Evolutionary conservation across 2,797 vertebrate species (phyloP).

Genomic region (Hippopotamyrus pictus): DNA sequence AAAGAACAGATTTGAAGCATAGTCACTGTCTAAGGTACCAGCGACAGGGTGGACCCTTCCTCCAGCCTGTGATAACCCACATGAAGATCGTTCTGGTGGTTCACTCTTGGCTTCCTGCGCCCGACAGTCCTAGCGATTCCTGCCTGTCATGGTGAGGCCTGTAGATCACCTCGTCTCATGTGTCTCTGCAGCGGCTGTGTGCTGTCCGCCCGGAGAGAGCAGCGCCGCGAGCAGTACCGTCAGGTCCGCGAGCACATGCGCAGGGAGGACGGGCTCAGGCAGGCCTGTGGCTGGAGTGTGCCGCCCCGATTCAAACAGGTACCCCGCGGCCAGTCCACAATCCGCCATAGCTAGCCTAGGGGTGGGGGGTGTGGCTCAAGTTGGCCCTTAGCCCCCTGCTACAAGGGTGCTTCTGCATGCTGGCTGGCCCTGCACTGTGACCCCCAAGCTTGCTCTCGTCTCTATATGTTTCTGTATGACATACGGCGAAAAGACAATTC

Average conservation of each 20-base stretch:
- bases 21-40: not conserved
- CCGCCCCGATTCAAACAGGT: slow-evolving; percentile 97
- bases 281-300: slow-evolving; percentile 93
- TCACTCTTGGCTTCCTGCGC: not conserved
- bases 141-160: slow-evolving; percentile 37
- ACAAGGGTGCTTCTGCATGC: not conserved
- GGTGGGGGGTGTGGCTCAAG: not conserved
- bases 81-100: not conserved
- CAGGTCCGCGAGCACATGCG: slow-evolving; percentile 93
- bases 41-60: not conserved
- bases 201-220: slow-evolving; percentile 82
- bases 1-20: not conserved
- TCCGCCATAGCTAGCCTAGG: not conserved
- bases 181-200: slow-evolving; percentile 85
- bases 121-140: not conserved
- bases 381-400: not conserved
- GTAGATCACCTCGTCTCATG: slow-evolving; percentile 46
- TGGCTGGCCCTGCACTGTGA: not conserved
- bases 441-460: not conserved
- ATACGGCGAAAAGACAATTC: not conserved
- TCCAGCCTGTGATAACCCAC: not conserved
- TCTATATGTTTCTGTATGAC: not conserved
- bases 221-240: slow-evolving; percentile 90
- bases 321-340: slow-evolving; percentile 28
- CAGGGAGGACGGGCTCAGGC: slow-evolving; percentile 83